Base-by-base conservation (phyloP, 2,888 invertebrate genomes). In the Dynastes maya region DNA sequence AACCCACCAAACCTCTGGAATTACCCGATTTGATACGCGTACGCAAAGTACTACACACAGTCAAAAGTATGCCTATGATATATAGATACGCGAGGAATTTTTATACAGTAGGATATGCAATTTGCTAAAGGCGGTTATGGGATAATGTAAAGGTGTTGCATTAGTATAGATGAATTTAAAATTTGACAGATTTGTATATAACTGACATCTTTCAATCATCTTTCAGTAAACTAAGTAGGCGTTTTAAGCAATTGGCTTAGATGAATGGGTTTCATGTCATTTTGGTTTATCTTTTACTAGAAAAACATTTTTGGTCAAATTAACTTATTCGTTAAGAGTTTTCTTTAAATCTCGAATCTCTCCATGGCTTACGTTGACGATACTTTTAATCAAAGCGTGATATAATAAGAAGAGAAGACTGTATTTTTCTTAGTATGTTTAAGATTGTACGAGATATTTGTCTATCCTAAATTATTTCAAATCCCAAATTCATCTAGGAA, bases 11-110 rank as follows among this genome's bases (percentile, higher is more conserved):
- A 84, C 88, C 88, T 87, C 88, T 86, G 87, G 88, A 88, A 88
- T 88, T 88, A 88, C 87, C 85, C 87, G 87, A 88, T 88, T 88
- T 88, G 88, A 88, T 88, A 88, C 87, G 87, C 86, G 85, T 63
- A 61, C 61, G 45, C 29, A 68, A 53, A 51, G 51, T 53, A 68
- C 51, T 49, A 68, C 27, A 61, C 61, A 55, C 61, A 61, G 29
- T 13, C 27, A n/a, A 86, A 84, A 83, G 85, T 84, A 68, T 29
- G 22, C 45, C 51, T 49, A 32, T 32, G 63, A 77, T 82, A 81
- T 51, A 68, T 68, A 32, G n/a, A 37, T 76, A 84, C 81, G 83
- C 85, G 83, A 84, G 85, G 87, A 86, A 86, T 86, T 82, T 82
- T 74, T 81, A 81, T 40, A 80, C 74, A 80, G 79, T 79, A 79